Evolutionary conservation across 2,113 vertebrate genomes (phyloP).

Genomic region (Cephalopterus ornatus): DNA sequence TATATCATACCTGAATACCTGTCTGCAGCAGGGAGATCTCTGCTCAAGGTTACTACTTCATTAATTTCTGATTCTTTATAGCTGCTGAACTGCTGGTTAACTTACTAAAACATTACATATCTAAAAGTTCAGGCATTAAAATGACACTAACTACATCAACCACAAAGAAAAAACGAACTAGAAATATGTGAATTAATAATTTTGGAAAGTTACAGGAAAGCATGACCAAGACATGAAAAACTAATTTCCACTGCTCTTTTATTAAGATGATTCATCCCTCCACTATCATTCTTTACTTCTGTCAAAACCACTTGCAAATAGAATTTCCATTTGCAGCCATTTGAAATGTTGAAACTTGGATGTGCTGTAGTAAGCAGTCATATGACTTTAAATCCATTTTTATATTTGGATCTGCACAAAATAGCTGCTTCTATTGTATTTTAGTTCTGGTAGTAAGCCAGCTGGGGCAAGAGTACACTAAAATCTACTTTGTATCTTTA

Average conservation of each 20-base stretch:
- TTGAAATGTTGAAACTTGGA: background rate
- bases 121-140: background rate
- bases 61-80: conserved; percentile 22
- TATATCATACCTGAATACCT: background rate
- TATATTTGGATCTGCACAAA: background rate
- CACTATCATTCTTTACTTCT: background rate
- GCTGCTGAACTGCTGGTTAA: background rate
- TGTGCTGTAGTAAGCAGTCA: background rate
- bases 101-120: background rate
- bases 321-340: background rate
- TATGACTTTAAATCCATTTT: background rate
- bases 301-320: background rate
- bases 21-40: background rate
- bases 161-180: background rate
- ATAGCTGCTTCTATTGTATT: background rate
- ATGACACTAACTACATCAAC: background rate
- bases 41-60: background rate
- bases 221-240: background rate
- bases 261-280: background rate
- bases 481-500: background rate
- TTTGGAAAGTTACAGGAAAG: background rate
- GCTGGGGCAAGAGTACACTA: background rate
- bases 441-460: background rate
- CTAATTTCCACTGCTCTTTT: background rate
- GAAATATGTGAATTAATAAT: conserved; percentile 9